Conservation (phyloP, 2,888 invertebrate species). For the Megamerina dolium region DNA sequence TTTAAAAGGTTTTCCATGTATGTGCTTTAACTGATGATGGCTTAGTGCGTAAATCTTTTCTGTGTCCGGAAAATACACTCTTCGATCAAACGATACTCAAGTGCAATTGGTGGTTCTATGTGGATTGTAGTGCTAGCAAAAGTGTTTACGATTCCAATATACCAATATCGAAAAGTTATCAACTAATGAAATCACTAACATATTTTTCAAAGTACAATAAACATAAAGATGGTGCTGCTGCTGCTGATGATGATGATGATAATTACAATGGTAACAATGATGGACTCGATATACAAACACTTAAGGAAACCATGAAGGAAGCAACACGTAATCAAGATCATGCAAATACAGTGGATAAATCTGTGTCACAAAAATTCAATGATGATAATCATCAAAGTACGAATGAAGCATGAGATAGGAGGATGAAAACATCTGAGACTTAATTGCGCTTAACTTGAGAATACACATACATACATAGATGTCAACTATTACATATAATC, state of each 20-base stretch:
- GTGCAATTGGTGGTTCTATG: constrained; percentile 94
- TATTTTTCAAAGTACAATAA: constrained; percentile 83
- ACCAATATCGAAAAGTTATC: constrained; percentile 85
- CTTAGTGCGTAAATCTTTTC: constrained; percentile 83
- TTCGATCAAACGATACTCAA: constrained; percentile 88
- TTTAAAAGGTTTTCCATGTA: constrained; percentile 76
- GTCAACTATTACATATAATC: constrained; percentile 4
- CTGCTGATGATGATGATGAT: too few species aligned
- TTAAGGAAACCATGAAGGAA: constrained; percentile 36
- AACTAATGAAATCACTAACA: constrained; percentile 82
- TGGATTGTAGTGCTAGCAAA: constrained; percentile 77
- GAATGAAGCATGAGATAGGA: constrained; percentile 7
- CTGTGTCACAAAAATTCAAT: too few species aligned
- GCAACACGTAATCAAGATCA: background rate
- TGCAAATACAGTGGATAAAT: background rate
- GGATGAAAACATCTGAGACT: background rate
- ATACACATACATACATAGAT: background rate
- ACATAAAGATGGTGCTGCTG: too few species aligned
- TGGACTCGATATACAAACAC: constrained; percentile 33
- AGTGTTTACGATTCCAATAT: constrained; percentile 83
- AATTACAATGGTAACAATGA: constrained; percentile 27
- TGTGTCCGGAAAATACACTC: constrained; percentile 84
- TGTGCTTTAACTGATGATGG: constrained; percentile 86
- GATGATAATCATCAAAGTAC: too few species aligned
- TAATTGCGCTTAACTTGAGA: too few species aligned